phyloP scores from a whole-genome alignment of 1,140 invertebrate species.

The Elymnias hypermnestra region DNA sequence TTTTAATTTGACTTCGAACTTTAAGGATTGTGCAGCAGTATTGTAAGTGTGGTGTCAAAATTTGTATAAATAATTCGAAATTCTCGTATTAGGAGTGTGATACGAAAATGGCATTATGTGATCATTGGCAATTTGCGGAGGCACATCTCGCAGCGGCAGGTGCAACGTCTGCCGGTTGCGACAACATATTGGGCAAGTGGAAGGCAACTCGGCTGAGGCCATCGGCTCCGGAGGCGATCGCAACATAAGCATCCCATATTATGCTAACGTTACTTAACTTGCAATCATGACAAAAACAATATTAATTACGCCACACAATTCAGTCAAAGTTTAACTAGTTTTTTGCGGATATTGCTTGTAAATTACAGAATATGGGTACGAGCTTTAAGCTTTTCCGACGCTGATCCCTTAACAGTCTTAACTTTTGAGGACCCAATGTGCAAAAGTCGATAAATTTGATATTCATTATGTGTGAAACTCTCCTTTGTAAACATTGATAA shows the following conservation, averaged over 20 bases:
- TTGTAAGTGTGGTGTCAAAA: too few relatives aligned
- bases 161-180: constrained; percentile 66
- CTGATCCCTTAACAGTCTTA: not conserved
- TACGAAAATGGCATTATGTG: constrained; percentile 40
- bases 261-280: constrained; percentile 55
- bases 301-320: constrained; percentile 42
- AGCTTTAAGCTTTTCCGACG: not conserved
- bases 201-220: constrained; percentile 55
- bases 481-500: too few relatives aligned
- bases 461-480: too few relatives aligned
- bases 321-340: constrained; percentile 22
- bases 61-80: not conserved
- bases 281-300: constrained; percentile 58
- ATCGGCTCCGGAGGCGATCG: constrained; percentile 56
- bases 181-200: constrained; percentile 65
- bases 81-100: constrained; percentile 17
- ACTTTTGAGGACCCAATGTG: too few relatives aligned
- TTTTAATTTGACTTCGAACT: too few relatives aligned
- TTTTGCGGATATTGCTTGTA: constrained; percentile 10
- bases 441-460: too few relatives aligned
- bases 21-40: too few relatives aligned
- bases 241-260: constrained; percentile 65
- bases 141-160: constrained; percentile 50
- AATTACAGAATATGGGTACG: constrained; percentile 13
- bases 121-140: constrained; percentile 51